These are phyloP conservation scores for Creontiades dilutus DNA, from an alignment of 2,888 invertebrate species.

Conservation along the genomic window DNA sequence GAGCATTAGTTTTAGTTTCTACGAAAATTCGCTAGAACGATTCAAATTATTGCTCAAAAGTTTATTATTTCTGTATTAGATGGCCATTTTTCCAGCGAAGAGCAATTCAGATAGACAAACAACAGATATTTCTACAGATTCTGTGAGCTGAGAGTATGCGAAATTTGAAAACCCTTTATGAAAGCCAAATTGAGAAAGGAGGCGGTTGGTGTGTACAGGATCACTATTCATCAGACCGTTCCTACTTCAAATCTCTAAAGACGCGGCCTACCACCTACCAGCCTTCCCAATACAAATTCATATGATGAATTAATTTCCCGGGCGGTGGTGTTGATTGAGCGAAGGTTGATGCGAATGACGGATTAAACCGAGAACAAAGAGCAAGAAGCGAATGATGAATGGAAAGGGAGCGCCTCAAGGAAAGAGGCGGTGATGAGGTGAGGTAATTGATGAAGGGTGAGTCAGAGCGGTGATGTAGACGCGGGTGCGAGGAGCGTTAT, in stretches of 20 bases:
- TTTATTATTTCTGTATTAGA: too few relatives aligned
- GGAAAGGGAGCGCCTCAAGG: background rate
- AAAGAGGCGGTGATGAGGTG: constrained; percentile 29
- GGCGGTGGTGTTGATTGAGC: constrained; percentile 12
- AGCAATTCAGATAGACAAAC: too few relatives aligned
- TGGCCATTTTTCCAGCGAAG: too few relatives aligned
- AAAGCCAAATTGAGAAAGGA: too few relatives aligned
- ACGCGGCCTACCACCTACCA: background rate
- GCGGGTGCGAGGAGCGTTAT: constrained; percentile 1
- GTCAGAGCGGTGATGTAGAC: background rate
- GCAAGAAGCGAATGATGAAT: constrained; percentile 23
- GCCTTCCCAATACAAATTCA: background rate
- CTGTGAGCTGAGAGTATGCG: too few relatives aligned
- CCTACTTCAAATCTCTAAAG: background rate
- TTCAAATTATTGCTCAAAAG: too few relatives aligned
- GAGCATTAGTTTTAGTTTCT: too few relatives aligned
- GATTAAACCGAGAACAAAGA: constrained; percentile 38
- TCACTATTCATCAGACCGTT: background rate
- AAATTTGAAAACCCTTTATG: too few relatives aligned
- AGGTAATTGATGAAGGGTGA: constrained; percentile 48
- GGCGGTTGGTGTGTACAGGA: background rate
- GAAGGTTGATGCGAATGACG: constrained; percentile 29
- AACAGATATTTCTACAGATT: too few relatives aligned
- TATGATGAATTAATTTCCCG: constrained; percentile 26
- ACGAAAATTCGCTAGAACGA: too few relatives aligned